phyloP scores from a whole-genome alignment of 2,113 vertebrate species.

The Oryzias curvinotus region DNA sequence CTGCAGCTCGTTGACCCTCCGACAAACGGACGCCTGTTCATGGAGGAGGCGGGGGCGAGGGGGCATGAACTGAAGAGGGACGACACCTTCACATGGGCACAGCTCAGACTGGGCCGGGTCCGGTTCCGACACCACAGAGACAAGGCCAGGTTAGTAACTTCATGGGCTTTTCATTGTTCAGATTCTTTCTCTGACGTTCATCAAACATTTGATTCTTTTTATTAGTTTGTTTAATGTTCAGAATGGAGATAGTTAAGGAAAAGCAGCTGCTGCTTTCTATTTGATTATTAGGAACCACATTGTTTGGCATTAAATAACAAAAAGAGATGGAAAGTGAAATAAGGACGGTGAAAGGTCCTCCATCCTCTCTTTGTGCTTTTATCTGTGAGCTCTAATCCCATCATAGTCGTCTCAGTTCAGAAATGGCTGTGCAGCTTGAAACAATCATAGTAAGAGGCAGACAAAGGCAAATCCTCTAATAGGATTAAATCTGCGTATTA shows the following conservation, averaged over 20 bases:
- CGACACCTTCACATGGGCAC: slow-evolving; percentile 78
- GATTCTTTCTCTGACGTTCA: too few relatives aligned
- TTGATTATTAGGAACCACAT: too few relatives aligned
- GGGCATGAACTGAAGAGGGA: slow-evolving; percentile 66
- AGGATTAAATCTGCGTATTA: slow-evolving; percentile 33
- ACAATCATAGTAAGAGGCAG: slow-evolving; percentile 31
- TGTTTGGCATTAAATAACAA: too few relatives aligned
- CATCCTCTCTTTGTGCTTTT: too few relatives aligned
- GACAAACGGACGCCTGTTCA: slow-evolving; percentile 76
- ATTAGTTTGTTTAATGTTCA: too few relatives aligned
- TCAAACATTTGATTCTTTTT: too few relatives aligned
- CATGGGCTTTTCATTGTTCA: background rate
- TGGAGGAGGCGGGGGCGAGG: slow-evolving; percentile 1
- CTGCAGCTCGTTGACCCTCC: slow-evolving; percentile 79
- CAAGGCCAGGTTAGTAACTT: slow-evolving; percentile 80
- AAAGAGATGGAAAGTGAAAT: too few relatives aligned
- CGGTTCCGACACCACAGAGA: slow-evolving; percentile 80
- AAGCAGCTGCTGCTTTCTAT: too few relatives aligned
- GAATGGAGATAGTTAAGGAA: too few relatives aligned
- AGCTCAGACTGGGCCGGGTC: slow-evolving; percentile 77
- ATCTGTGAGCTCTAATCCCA: too few relatives aligned
- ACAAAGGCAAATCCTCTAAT: slow-evolving; percentile 3
- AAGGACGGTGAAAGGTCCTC: too few relatives aligned
- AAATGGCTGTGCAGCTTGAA: slow-evolving; percentile 11
- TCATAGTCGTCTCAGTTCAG: too few relatives aligned